Evolutionary conservation across 2,113 vertebrate species (phyloP).

Genomic region (Ptilonorhynchus violaceus): DNA sequence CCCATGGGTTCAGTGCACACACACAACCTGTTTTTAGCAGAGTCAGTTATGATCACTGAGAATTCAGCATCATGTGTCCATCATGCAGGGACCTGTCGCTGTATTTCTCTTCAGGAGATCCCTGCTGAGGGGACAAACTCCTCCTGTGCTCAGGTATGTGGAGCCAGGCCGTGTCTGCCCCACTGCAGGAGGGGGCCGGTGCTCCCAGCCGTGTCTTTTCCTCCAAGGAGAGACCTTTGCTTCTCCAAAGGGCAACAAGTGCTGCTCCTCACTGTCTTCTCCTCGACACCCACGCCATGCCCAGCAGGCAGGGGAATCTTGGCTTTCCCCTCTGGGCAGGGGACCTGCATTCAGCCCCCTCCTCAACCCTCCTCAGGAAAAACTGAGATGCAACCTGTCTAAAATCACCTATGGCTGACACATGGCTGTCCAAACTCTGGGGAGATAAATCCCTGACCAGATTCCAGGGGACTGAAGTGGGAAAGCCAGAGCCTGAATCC

Average conservation of each 20-base stretch:
- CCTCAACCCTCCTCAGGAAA: background rate
- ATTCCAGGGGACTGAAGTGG: background rate
- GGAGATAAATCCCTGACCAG: background rate
- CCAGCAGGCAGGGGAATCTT: background rate
- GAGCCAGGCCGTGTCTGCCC: background rate
- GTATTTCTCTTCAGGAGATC: background rate
- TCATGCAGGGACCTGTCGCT: background rate
- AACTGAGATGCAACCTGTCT: background rate
- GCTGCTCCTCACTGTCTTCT: background rate
- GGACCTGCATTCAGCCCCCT: background rate
- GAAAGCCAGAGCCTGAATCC: background rate
- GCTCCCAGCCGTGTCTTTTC: background rate
- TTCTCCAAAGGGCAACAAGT: background rate
- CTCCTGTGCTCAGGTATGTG: background rate
- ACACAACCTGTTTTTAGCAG: fast-evolving
- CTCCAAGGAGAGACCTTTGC: background rate
- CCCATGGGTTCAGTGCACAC: no score
- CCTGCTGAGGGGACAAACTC: background rate
- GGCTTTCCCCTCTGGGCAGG: background rate
- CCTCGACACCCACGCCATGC: fast-evolving
- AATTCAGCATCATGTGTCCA: background rate
- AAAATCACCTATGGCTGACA: background rate
- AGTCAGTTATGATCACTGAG: background rate
- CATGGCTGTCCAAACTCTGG: background rate
- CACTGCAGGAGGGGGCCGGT: no score